phyloP scores from a whole-genome alignment of 1,140 invertebrate species.

The Pomacea maculata region DNA sequence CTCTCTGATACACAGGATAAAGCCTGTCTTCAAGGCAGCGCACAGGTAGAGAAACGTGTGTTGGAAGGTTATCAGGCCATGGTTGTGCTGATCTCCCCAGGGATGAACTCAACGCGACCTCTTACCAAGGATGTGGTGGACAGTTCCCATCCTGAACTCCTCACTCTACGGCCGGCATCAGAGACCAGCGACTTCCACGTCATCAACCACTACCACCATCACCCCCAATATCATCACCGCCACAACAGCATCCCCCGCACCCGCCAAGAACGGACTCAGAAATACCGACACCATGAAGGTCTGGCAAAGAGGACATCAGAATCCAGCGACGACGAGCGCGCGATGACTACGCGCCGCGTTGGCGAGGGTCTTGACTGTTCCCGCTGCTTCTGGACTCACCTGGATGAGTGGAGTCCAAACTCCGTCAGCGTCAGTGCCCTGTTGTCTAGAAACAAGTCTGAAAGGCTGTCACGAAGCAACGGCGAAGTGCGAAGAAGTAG shows the following conservation, averaged over 20 bases:
- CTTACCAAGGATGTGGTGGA: background rate
- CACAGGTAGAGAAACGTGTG: too few relatives aligned
- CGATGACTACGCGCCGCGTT: too few relatives aligned
- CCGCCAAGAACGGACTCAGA: background rate
- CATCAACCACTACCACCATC: background rate
- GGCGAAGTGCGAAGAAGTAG: too few relatives aligned
- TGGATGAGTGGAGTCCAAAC: constrained; percentile 21
- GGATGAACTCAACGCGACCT: constrained; percentile 1
- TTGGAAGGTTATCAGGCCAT: background rate
- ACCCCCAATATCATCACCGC: background rate
- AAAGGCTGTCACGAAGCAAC: too few relatives aligned
- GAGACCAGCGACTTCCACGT: background rate
- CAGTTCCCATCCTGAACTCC: background rate
- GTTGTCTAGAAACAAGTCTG: background rate
- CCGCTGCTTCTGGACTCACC: background rate
- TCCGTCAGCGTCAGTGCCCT: constrained; percentile 17
- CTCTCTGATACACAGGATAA: too few relatives aligned
- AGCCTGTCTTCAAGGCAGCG: too few relatives aligned
- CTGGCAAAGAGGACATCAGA: too few relatives aligned
- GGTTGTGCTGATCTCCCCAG: background rate
- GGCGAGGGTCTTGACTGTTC: too few relatives aligned
- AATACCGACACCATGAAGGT: background rate
- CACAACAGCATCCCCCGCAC: background rate
- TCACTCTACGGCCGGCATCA: background rate
- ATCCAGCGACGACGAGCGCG: too few relatives aligned